Base-by-base conservation (phyloP, 2,113 vertebrate genomes). In the Sebastes schlegelii region DNA sequence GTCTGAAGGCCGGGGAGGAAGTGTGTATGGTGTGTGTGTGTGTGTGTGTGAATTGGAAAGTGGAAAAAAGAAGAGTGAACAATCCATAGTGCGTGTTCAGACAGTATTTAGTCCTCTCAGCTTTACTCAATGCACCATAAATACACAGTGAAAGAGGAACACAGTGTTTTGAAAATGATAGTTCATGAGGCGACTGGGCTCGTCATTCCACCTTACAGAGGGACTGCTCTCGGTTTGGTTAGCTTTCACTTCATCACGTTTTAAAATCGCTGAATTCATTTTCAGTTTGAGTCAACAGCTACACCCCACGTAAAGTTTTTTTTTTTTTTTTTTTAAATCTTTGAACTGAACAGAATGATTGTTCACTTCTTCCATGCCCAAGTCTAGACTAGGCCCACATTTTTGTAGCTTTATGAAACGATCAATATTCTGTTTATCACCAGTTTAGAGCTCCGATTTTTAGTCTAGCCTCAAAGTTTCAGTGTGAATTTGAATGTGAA, bases 61-160 rank as follows among this genome's bases (percentile, higher is more conserved):
- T 21, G 74, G 48, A 12, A 17, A 62, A 70, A 57, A 23, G 65
- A 40, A 40, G 57, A 23, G 49, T 55, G 61, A 70, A 52, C 17
- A 12, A 48, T 34, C 34, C 23, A 1, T 11, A 63, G 4, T 55
- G 62, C 16, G n/a, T 63, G 67, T 34, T 34, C 65, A 69, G 85
- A 54, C 60, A 62, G 62, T 45, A 4, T 64, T 63, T 4, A 64
- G 23, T 19, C 2, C 19, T 63, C 60, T 82, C 69, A 79, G 63
- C 26, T 82, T 82, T 54, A 66, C 64, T 57, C 21, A 21, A 1
- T 19, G 7, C 43, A 34, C 74, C 65, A 67, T 74, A 72, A 85
- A 87, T 64, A 67, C 51, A 61, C 42, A 5, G 75, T 52, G 61
- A 93, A 95, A 94, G 91, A 92, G 92, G 94, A 95, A 95, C 76